Percentiles rank a stretch among this genome's conserved stretches.
These are phyloP conservation scores for Rhagium mordax DNA, from an alignment of 2,888 invertebrate genomes.

Conservation along the genomic window DNA sequence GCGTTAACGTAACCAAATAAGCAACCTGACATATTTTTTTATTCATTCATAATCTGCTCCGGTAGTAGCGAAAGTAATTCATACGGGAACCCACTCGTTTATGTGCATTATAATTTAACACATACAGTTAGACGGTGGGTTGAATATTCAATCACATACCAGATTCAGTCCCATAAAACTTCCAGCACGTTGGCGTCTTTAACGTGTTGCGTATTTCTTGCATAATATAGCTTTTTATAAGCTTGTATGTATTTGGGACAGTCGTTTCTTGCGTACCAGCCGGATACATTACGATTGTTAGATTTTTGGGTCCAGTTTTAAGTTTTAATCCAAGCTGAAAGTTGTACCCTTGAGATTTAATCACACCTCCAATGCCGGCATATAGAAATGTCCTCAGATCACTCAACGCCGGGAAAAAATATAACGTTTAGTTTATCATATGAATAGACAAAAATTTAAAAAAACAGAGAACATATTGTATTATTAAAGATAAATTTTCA, in stretches of 20 bases:
- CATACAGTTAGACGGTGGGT: conserved; percentile 41
- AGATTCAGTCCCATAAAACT: conserved; percentile 33
- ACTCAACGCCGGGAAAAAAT: too few relatives aligned
- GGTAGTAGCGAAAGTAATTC: conserved; percentile 54
- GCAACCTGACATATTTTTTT: conserved; percentile 41
- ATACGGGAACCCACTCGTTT: conserved; percentile 48
- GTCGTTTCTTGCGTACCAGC: not conserved
- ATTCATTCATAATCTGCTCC: conserved; percentile 46
- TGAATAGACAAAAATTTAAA: too few relatives aligned
- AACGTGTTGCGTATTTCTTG: conserved; percentile 44
- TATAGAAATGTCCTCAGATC: too few relatives aligned
- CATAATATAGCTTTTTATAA: conserved; percentile 31
- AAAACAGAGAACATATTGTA: too few relatives aligned
- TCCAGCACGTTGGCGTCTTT: conserved; percentile 49
- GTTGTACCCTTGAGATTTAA: not conserved
- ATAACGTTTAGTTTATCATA: too few relatives aligned
- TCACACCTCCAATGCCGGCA: too few relatives aligned
- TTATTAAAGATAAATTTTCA: too few relatives aligned
- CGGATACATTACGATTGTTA: not conserved
- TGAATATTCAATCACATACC: conserved; percentile 39
- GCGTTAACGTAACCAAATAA: conserved; percentile 31
- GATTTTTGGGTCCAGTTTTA: not conserved
- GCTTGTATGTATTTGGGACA: conserved; percentile 40
- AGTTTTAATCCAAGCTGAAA: conserved; percentile 14
- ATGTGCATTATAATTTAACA: conserved; percentile 40